Base-by-base conservation (phyloP, 2,888 invertebrate genomes). In the Calliopum simillimum region DNA sequence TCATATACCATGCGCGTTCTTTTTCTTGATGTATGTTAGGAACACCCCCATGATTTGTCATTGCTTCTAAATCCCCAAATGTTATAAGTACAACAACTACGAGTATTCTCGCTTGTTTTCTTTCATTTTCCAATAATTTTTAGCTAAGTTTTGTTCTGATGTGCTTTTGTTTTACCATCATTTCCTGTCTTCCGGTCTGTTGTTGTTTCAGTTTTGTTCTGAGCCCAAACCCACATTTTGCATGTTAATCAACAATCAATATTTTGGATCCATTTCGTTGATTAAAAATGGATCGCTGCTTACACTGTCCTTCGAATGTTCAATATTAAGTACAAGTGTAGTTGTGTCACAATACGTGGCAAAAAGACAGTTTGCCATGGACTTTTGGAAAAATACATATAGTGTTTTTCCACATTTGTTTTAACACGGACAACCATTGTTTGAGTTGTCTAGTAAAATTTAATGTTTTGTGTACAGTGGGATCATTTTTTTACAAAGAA, bases 171-270 rank as follows among this genome's bases (percentile, higher is more conserved):
- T 69, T 58, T 51, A 65, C 8, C 25, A 19, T 41, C 33, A 51
- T 69, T 65, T 59, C 68, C 66, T n/a, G 49, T 19, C 64, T 67
- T 56, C 70, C 61, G 70, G 59, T 68, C 46, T 43, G 51, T n/a
- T n/a, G n/a, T n/a, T n/a, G 47, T 49, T 68, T 61, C 56, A 33
- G 8, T 33, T 33, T 33, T 33, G 12, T 25, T 21, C 12, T 19
- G 46, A 25, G 33, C 44, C 68, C 74, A 68, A 71, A 51, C 74
- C 74, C 70, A 71, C 58, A 72, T 75, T 70, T 75, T 68, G 75
- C 75, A 75, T 75, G 75, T 75, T 69, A 69, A 73, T 75, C 69
- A 70, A 61, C 72, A 73, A 75, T 75, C 75, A 73, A 75, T 74
- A 71, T 53, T 68, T 62, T 67, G 46, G 62, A 68, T 69, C 68